Conservation (phyloP, 2,888 invertebrate genomes). For the Tipula vernalis region DNA sequence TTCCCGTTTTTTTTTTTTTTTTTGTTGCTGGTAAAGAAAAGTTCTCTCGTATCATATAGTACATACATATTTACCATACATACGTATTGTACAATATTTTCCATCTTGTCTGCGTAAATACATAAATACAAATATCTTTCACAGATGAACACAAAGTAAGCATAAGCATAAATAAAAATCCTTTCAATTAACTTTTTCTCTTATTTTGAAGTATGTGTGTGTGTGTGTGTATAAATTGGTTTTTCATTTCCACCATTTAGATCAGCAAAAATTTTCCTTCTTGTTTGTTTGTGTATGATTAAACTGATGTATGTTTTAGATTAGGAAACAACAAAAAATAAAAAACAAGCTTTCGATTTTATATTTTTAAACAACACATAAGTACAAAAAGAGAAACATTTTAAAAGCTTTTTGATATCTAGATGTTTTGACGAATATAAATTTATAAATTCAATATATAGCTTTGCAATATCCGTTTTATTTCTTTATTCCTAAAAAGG, state of each 20-base stretch:
- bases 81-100: neutral
- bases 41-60: neutral
- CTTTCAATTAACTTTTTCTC: constrained; percentile 4
- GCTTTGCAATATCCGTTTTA: neutral
- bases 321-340: neutral
- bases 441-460: neutral
- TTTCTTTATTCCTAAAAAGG: neutral
- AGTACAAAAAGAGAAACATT: neutral
- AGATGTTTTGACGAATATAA: neutral
- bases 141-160: neutral
- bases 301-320: neutral
- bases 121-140: neutral
- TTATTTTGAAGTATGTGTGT: neutral
- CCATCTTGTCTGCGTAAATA: neutral
- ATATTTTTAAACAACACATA: neutral
- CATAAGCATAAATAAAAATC: neutral
- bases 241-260: neutral
- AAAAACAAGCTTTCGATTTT: neutral
- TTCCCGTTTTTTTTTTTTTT: neutral
- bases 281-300: neutral
- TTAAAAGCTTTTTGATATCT: neutral
- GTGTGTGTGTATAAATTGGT: neutral
- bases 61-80: neutral
- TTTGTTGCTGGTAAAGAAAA: neutral
- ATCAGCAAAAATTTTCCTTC: neutral